A percentile compares a stretch with the other conserved stretches of the same genome.
phyloP scores from a whole-genome alignment of 2,797 vertebrate species.

The Novumbra hubbsi region DNA sequence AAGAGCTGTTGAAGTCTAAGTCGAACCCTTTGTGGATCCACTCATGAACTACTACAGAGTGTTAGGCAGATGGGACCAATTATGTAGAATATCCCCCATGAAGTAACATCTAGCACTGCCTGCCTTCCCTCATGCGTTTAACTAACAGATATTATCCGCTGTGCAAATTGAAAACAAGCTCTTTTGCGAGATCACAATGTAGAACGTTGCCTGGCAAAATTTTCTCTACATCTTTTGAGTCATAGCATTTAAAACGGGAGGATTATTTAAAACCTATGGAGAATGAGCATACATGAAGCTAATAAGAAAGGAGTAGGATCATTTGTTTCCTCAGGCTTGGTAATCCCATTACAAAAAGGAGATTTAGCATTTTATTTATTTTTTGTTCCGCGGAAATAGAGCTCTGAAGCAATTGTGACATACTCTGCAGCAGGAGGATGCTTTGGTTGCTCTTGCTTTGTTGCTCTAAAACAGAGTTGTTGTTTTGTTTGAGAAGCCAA shows the following conservation, averaged over 20 bases:
- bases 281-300: constrained; percentile 24
- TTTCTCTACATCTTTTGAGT: background rate
- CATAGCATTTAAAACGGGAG: background rate
- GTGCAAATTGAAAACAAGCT: background rate
- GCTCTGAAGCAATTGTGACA: constrained; percentile 49
- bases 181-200: constrained; percentile 5
- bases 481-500: no score
- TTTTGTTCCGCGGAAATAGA: background rate
- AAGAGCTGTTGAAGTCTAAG: constrained; percentile 21
- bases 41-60: background rate
- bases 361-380: constrained; percentile 1
- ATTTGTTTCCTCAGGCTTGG: constrained; percentile 43
- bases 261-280: background rate
- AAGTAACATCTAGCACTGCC: constrained; percentile 5
- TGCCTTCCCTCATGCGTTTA: background rate
- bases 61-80: constrained; percentile 35
- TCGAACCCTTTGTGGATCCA: background rate
- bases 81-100: constrained; percentile 25
- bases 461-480: constrained; percentile 27
- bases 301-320: constrained; percentile 34
- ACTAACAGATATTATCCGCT: background rate
- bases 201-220: background rate
- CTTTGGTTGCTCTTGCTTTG: constrained; percentile 41
- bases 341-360: constrained; percentile 38
- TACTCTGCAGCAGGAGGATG: constrained; percentile 29